phyloP scores from a whole-genome alignment of 1,140 invertebrate species.

The Antheraea pernyi region DNA sequence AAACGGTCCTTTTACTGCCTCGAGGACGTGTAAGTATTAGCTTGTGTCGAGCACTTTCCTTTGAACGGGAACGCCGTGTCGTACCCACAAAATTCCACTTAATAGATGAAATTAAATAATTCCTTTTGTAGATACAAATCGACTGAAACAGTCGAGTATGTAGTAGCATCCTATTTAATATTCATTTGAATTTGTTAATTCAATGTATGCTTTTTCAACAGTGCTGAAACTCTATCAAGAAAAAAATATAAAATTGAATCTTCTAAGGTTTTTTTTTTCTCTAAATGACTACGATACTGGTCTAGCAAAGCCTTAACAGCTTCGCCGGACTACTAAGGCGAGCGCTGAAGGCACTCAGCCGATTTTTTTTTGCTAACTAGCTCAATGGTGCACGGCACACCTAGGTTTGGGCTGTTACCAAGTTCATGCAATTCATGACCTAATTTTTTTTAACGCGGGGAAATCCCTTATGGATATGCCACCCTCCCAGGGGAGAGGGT shows the following conservation, averaged over 20 bases:
- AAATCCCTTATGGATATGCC: no score
- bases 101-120: conserved; percentile 8
- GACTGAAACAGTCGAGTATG: conserved; percentile 1
- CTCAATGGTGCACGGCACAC: no score
- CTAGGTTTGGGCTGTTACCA: no score
- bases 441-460: no score
- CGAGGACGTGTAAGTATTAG: conserved; percentile 73
- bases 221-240: not conserved
- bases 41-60: conserved; percentile 31
- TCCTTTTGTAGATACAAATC: conserved; percentile 4
- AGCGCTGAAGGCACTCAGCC: no score
- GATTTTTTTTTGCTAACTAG: no score
- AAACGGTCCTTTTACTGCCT: conserved; percentile 69
- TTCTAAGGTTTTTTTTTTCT: conserved; percentile 28
- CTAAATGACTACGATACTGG: no score
- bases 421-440: no score
- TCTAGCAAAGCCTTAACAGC: no score
- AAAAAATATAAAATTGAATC: conserved; percentile 4
- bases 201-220: not conserved
- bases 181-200: not conserved
- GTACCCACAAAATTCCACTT: conserved; percentile 12
- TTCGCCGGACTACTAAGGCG: no score
- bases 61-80: conserved; percentile 23
- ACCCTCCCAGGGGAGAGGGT: no score
- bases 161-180: not conserved